phyloP scores from a whole-genome alignment of 92 coral and sea anemone species.

The Chrysogorgia sp. region DNA sequence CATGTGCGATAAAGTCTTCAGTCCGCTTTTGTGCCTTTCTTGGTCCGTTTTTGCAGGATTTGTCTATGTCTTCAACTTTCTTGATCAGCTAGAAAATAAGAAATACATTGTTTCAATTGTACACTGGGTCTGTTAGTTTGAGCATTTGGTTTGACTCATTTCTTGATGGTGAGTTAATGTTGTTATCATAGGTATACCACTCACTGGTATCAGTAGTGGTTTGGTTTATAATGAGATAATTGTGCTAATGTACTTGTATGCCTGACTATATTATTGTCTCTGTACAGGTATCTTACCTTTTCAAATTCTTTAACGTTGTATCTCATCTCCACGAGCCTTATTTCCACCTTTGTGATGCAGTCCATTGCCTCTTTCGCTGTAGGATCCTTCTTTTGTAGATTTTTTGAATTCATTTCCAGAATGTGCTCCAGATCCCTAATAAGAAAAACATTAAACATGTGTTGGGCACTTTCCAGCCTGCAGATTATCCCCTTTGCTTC shows the following conservation, averaged over 20 bases:
- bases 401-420: constrained; percentile 27
- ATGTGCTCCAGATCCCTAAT: constrained; percentile 20
- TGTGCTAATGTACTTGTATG: no score
- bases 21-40: constrained; percentile 10
- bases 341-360: constrained; percentile 24
- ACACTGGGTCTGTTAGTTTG: no score
- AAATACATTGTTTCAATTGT: no score
- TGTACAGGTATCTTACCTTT: constrained; percentile 3
- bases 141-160: no score
- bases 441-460: constrained; percentile 30
- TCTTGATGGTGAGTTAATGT: no score
- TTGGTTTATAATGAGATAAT: no score
- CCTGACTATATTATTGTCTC: no score
- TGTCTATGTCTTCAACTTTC: constrained; percentile 21
- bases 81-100: constrained; percentile 26
- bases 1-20: constrained; percentile 5
- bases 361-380: constrained; percentile 36
- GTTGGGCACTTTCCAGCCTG: constrained; percentile 8
- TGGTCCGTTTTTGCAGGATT: not conserved
- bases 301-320: constrained; percentile 25
- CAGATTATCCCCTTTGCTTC: constrained; percentile 15
- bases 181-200: no score
- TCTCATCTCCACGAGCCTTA: constrained; percentile 34
- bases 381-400: constrained; percentile 27
- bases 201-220: no score